Base-by-base conservation (phyloP, 1,140 invertebrate genomes). In the Drosophila equinoxialis region DNA sequence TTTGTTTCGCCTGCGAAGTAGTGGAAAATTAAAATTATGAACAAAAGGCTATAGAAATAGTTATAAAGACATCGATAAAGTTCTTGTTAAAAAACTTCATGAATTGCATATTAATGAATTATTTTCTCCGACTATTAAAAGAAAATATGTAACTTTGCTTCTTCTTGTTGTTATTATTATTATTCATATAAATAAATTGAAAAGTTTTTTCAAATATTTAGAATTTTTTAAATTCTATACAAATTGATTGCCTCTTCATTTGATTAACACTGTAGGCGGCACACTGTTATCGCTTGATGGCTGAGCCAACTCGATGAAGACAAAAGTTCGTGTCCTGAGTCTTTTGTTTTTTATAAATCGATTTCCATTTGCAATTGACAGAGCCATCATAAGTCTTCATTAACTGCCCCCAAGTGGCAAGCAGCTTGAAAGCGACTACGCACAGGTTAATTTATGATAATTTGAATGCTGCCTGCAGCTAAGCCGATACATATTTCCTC, bases 331-430 rank as follows among this genome's bases (percentile, higher is more conserved):
- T 58, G 54, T 64, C 68, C 60, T 71, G 51, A 74, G 73, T 80
- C 77, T 69, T 71, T 81, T 74, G 65, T 81, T 65, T 68, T 41
- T 11, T 37, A 42, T 23, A 26, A 42, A 42, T 42, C 20, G 17
- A 23, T 45, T 41, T 8, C 1, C 41, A 62, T 62, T 62, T 42
- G 45, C 60, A 62, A 62, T 62, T 41, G 39, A 6, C 37, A 42
- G 14, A 23, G 60, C 55, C 13, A 10, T 8, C 57, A 17, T 37
- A 55, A 61, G 61, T 64, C 74, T 65, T 76, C 42, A 76, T 76
- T 54, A 51, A 39, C 55, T 59, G 57, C 57, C 57, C 14, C 23
- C 13, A 37, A 35, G n/a, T 35, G 23, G n/a, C 6, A 35, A 35
- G 35, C 6, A 39, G 13, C 10, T 39, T 58, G 30, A 14, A 48